Percentiles rank a stretch among this genome's conserved stretches.
Conservation (phyloP, 2,888 invertebrate genomes). For the Erebia epiphron region DNA sequence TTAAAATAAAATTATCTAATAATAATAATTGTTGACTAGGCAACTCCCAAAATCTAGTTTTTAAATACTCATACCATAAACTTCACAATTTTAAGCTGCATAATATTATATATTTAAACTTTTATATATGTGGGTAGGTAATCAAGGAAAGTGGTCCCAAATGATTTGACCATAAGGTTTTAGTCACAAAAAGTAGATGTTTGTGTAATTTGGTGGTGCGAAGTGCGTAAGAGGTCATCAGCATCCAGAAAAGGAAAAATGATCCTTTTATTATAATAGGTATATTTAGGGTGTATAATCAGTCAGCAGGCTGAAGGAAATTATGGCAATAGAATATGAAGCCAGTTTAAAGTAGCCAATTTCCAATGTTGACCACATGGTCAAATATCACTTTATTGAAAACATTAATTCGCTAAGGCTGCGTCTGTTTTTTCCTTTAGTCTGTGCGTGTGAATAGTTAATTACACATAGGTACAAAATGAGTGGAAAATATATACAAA, state of each 20-base stretch:
- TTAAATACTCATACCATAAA: too few species aligned
- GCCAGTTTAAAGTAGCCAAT: background rate
- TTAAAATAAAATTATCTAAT: too few species aligned
- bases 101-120: too few species aligned
- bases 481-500: background rate
- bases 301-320: background rate
- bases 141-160: background rate
- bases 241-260: background rate
- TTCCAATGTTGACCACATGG: background rate
- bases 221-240: constrained; percentile 43
- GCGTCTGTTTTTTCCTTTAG: background rate
- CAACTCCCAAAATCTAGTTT: too few species aligned
- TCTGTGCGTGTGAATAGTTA: background rate
- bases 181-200: constrained; percentile 3
- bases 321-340: background rate
- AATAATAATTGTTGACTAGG: too few species aligned
- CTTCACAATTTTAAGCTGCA: too few species aligned
- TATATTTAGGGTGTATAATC: background rate
- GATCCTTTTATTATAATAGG: background rate
- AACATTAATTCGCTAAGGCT: background rate
- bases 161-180: background rate
- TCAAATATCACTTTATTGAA: background rate
- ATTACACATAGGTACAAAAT: background rate
- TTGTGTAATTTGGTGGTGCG: constrained; percentile 12
- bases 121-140: too few species aligned